phyloP scores from a whole-genome alignment of 2,888 invertebrate genomes.

The Drosophila meridionalis region DNA sequence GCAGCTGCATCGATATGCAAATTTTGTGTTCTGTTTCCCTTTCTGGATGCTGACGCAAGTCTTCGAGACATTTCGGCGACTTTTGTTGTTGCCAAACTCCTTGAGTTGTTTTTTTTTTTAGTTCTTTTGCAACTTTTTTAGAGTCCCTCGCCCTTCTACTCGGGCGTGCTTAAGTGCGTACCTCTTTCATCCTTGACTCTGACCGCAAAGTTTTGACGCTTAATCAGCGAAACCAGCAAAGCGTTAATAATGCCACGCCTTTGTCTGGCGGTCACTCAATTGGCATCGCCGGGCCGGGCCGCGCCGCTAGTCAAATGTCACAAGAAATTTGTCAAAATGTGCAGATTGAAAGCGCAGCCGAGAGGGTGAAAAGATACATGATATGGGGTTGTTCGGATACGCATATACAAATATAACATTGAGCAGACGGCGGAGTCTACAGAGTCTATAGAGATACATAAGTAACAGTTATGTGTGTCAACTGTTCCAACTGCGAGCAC shows the following conservation, averaged over 20 bases:
- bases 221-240: constrained; percentile 69
- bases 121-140: neutral
- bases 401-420: neutral
- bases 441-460: neutral
- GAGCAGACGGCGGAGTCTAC: neutral
- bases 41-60: constrained; percentile 9
- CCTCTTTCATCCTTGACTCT: constrained; percentile 20
- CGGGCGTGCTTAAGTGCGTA: neutral
- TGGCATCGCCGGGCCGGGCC: constrained; percentile 13
- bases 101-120: neutral
- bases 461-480: constrained; percentile 4
- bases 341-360: constrained; percentile 41
- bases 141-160: neutral
- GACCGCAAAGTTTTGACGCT: constrained; percentile 70
- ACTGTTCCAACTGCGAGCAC: neutral
- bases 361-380: neutral
- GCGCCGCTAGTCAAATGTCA: constrained; percentile 61
- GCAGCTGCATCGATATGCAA: constrained; percentile 5
- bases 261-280: constrained; percentile 56
- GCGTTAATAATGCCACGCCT: constrained; percentile 74
- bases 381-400: constrained; percentile 8
- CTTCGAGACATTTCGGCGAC: constrained; percentile 55
- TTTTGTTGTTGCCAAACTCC: constrained; percentile 12
- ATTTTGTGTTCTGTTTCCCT: neutral
- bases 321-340: constrained; percentile 66